Evolutionary conservation across 1,140 invertebrate genomes (phyloP).

Genomic region (Drosophila rufa): DNA sequence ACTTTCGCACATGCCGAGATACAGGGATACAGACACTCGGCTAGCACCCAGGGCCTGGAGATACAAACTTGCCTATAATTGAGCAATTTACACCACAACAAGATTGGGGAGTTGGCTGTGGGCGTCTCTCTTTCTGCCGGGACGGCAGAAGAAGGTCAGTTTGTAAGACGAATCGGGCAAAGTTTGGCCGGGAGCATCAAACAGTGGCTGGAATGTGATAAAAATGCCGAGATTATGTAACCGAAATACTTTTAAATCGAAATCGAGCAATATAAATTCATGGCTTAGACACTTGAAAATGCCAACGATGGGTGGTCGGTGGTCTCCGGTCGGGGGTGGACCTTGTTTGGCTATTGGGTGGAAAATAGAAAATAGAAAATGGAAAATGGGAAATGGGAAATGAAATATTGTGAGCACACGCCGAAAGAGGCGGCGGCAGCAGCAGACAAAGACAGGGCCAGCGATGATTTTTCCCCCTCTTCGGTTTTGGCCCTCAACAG

Average conservation of each 20-base stretch:
- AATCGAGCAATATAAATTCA: conserved; percentile 83
- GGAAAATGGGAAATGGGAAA: conserved; percentile 55
- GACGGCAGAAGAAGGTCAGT: conserved; percentile 7
- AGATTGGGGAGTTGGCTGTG: conserved; percentile 19
- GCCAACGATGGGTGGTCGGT: conserved; percentile 27
- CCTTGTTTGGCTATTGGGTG: conserved; percentile 13
- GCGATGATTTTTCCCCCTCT: conserved; percentile 35
- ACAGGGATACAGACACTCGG: conserved; percentile 16
- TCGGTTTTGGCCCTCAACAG: conserved; percentile 52
- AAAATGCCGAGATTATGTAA: conserved; percentile 80
- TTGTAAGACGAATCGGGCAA: conserved; percentile 18
- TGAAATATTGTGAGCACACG: conserved; percentile 68
- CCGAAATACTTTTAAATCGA: conserved; percentile 83
- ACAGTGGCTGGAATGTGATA: conserved; percentile 75
- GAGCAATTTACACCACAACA: conserved; percentile 80
- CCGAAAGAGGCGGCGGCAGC: conserved; percentile 10
- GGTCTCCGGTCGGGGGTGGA: not conserved
- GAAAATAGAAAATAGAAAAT: not conserved
- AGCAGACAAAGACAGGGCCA: conserved; percentile 27
- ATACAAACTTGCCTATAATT: conserved; percentile 69
- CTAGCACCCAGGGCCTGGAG: not conserved
- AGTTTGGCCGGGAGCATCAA: conserved; percentile 53
- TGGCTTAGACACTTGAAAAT: conserved; percentile 78
- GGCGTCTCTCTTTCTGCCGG: not conserved
- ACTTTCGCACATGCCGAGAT: conserved; percentile 45